Conservation (phyloP, 1,140 invertebrate species). For the Metaphire vulgaris region DNA sequence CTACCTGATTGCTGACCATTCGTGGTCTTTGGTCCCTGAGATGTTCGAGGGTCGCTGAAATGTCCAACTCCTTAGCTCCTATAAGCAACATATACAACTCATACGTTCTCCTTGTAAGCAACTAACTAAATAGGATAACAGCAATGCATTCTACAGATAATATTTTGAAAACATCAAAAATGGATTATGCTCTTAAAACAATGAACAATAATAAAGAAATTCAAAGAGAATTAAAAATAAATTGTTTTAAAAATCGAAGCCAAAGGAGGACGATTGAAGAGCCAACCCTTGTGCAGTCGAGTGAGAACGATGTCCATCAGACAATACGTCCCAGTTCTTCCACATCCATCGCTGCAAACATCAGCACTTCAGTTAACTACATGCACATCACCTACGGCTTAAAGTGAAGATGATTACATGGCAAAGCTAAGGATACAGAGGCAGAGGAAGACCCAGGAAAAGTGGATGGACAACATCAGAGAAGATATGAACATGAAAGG, state of each 20-base stretch:
- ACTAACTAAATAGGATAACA: background rate
- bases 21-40: conserved; percentile 86
- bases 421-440: background rate
- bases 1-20: conserved; percentile 65
- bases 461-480: background rate
- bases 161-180: background rate
- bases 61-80: conserved; percentile 95
- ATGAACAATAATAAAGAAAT: background rate
- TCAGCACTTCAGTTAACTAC: background rate
- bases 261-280: background rate
- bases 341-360: conserved; percentile 7
- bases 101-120: background rate
- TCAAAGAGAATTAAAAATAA: background rate
- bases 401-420: background rate
- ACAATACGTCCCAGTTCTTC: conserved; percentile 11
- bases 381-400: background rate
- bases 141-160: background rate
- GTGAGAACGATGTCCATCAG: conserved; percentile 14
- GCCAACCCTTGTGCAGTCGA: conserved; percentile 13
- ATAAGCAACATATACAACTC: background rate
- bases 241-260: background rate
- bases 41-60: conserved; percentile 94
- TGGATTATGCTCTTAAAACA: background rate
- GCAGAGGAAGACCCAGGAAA: background rate
- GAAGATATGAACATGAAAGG: background rate